Conservation (phyloP, 2,888 invertebrate genomes). For the Molanna angustata region DNA sequence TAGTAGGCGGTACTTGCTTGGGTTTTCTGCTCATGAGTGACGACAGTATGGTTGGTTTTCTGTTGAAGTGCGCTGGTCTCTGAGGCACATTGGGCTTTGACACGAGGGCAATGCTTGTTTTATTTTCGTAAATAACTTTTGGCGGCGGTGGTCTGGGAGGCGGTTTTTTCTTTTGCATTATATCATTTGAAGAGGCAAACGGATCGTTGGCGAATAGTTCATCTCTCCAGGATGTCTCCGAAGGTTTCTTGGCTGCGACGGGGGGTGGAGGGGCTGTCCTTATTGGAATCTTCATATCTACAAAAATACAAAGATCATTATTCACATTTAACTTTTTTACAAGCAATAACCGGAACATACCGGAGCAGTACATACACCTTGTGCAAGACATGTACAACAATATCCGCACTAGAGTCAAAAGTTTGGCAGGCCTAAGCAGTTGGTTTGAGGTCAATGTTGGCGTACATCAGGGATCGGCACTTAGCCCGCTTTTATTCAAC, state of each 20-base stretch:
- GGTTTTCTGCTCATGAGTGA: constrained; percentile 46
- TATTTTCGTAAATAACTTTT: constrained; percentile 38
- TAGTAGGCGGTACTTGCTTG: not conserved
- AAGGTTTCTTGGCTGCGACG: constrained; percentile 37
- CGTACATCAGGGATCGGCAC: too few relatives aligned
- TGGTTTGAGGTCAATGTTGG: too few relatives aligned
- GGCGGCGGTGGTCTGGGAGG: constrained; percentile 64
- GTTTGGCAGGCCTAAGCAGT: too few relatives aligned
- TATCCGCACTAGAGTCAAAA: too few relatives aligned
- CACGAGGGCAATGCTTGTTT: constrained; percentile 36
- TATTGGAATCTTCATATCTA: constrained; percentile 62
- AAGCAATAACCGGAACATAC: too few relatives aligned
- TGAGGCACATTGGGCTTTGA: constrained; percentile 44
- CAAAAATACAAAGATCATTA: too few relatives aligned
- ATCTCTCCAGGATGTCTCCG: constrained; percentile 45
- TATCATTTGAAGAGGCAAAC: constrained; percentile 49
- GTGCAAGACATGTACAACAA: too few relatives aligned
- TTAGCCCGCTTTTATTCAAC: too few relatives aligned
- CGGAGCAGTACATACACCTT: too few relatives aligned
- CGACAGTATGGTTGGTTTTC: constrained; percentile 50
- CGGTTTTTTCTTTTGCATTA: constrained; percentile 62
- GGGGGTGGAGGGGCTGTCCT: constrained; percentile 59
- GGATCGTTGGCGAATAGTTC: constrained; percentile 53
- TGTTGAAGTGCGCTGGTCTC: constrained; percentile 55
- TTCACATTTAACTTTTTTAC: too few relatives aligned